These are phyloP conservation scores for Eilema depressum DNA, from an alignment of 2,888 invertebrate species.

Conservation along the genomic window DNA sequence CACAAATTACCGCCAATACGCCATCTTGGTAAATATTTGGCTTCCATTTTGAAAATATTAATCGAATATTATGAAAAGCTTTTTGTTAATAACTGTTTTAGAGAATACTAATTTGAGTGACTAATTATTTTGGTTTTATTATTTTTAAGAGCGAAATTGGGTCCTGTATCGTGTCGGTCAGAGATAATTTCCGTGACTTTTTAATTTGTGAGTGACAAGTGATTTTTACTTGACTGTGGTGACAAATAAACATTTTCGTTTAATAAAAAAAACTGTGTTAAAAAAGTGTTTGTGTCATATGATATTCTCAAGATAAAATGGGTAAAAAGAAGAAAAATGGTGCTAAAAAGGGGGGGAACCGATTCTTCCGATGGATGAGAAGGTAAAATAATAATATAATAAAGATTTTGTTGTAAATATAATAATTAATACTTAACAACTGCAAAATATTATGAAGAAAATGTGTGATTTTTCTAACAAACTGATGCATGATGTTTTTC, in stretches of 20 bases:
- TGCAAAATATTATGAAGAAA: slow-evolving; percentile 20
- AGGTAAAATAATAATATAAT: slow-evolving; percentile 64
- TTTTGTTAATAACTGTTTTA: slow-evolving; percentile 55
- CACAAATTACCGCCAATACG: slow-evolving; percentile 51
- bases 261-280: slow-evolving; percentile 58
- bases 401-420: slow-evolving; percentile 1
- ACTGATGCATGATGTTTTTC: slow-evolving; percentile 14
- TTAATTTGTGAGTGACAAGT: slow-evolving; percentile 32
- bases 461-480: slow-evolving; percentile 2
- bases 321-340: slow-evolving; percentile 83
- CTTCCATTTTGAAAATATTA: slow-evolving; percentile 21
- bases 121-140: slow-evolving; percentile 38
- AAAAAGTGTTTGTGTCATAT: slow-evolving; percentile 65
- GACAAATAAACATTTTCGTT: slow-evolving; percentile 37
- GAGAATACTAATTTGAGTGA: slow-evolving; percentile 51
- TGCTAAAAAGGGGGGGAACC: slow-evolving; percentile 74
- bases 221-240: slow-evolving; percentile 55
- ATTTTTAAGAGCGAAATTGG: slow-evolving; percentile 47
- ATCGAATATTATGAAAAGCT: slow-evolving; percentile 29
- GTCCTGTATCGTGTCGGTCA: slow-evolving; percentile 53
- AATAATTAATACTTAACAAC: slow-evolving; percentile 30
- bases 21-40: slow-evolving; percentile 69
- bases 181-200: slow-evolving; percentile 39
- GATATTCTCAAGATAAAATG: slow-evolving; percentile 67
- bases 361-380: slow-evolving; percentile 83